A percentile compares a stretch with the other conserved stretches of the same genome.
phyloP scores from a whole-genome alignment of 2,113 vertebrate species.

The Ranitomeya imitator region DNA sequence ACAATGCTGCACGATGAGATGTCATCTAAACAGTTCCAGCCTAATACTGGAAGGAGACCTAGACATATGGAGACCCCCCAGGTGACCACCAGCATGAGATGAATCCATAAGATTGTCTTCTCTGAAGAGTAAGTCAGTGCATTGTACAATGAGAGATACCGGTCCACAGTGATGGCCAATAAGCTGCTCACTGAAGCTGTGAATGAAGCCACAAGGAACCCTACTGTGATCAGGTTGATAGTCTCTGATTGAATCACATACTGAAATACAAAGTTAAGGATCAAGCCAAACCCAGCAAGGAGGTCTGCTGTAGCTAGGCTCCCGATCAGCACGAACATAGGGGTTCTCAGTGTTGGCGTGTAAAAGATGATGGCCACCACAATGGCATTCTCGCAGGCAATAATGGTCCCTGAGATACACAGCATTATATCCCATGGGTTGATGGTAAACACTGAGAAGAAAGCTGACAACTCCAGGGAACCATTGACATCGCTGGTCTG shows the following conservation, averaged over 20 bases:
- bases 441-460: constrained; percentile 73
- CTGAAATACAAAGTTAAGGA: constrained; percentile 95
- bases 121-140: constrained; percentile 96
- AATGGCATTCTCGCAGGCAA: constrained; percentile 94
- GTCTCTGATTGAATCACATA: constrained; percentile 93
- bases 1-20: constrained; percentile 87
- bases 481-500: constrained; percentile 62
- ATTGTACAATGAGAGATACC: constrained; percentile 95
- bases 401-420: constrained; percentile 93
- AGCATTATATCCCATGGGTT: constrained; percentile 97
- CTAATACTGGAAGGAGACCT: constrained; percentile 88
- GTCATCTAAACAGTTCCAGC: constrained; percentile 94
- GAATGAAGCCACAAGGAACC: constrained; percentile 94
- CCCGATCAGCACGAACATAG: constrained; percentile 94
- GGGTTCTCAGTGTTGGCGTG: constrained; percentile 88
- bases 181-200: constrained; percentile 95
- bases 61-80: constrained; percentile 91
- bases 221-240: constrained; percentile 90
- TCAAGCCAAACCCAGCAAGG: constrained; percentile 91
- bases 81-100: constrained; percentile 85
- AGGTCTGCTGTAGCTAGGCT: constrained; percentile 95
- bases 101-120: constrained; percentile 87
- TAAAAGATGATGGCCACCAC: constrained; percentile 95
- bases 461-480: constrained; percentile 79
- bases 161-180: constrained; percentile 94